Evolutionary conservation across 2,797 vertebrate species (phyloP), one percentile per base, ranked within the genome.

Genomic region (Channa striata): DNA sequence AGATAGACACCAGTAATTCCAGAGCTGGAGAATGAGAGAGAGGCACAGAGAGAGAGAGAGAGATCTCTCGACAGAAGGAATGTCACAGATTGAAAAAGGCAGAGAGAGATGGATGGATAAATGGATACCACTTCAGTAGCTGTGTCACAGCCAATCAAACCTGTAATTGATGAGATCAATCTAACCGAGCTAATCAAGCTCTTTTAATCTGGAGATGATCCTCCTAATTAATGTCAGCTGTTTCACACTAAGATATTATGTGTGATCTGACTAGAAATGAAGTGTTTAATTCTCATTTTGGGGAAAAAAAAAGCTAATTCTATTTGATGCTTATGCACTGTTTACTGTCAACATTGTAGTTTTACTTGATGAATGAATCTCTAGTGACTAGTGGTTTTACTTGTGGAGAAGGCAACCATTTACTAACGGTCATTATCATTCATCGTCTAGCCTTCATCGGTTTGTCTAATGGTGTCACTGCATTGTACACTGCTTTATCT

Each of bases 141-240:
- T 68, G 56, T 81, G 78, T 87, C 68, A 88, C 73, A 82, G 78
- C 33, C 73, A 80, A 72, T 89, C 84, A 87, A 60, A 86, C 42
- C 68, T 64, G 44, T 81, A 85, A 89, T 79, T 90, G 65, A 83
- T 88, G 68, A 59, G 62, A 84, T 87, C 66, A 80, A 33, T 88
- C 84, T 70, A 67, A 77, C 23, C 44, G 61, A 69, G 44, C 61
- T 77, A 86, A 88, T 90, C 72, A 81, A 66, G 52, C 34, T 59
- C 51, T 67, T 78, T 79, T 69, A 81, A 82, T 82, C 53, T 71
- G 54, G 20, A 66, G 51, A 83, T 77, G 33, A 86, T 78, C 82
- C 68, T 71, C 49, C 30, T 70, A 77, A 82, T 88, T 80, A 80
- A 81, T 79, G 56, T 57, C 73, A 85, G 84, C 66, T 81, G 80